Percentiles rank a stretch among this genome's conserved stretches.
These are phyloP conservation scores for Carabus problematicus DNA, from an alignment of 2,888 invertebrate species.

Conservation along the genomic window DNA sequence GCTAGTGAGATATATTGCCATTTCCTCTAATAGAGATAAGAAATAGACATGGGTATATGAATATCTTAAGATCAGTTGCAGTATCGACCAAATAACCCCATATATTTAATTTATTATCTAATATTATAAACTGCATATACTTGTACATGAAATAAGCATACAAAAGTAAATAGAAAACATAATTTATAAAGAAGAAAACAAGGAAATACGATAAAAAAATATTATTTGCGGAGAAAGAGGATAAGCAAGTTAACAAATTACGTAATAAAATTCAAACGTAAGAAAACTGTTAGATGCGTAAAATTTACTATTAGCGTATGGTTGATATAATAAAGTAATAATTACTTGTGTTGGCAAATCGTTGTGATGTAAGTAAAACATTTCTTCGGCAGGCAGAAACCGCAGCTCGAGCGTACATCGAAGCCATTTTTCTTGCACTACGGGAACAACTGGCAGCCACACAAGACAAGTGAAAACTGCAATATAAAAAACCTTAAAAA, in stretches of 20 bases:
- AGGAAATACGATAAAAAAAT: conserved; percentile 10
- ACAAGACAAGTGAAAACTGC: conserved; percentile 24
- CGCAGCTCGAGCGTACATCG: conserved; percentile 75
- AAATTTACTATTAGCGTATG: conserved; percentile 10
- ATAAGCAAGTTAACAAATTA: conserved; percentile 29
- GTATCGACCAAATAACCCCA: too few relatives aligned
- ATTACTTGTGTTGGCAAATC: conserved; percentile 73
- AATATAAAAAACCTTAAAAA: conserved; percentile 3
- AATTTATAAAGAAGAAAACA: too few relatives aligned
- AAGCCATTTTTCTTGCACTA: conserved; percentile 69
- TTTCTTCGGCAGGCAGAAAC: conserved; percentile 70
- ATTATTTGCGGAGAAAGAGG: conserved; percentile 22
- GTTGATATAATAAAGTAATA: conserved; percentile 44
- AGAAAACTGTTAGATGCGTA: background rate
- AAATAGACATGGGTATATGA: too few relatives aligned
- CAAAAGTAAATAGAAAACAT: too few relatives aligned
- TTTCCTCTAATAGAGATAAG: too few relatives aligned
- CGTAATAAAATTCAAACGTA: conserved; percentile 36
- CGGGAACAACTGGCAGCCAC: conserved; percentile 4
- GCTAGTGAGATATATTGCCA: too few relatives aligned
- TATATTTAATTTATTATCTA: too few relatives aligned
- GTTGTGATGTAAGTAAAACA: conserved; percentile 67
- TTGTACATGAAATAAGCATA: too few relatives aligned
- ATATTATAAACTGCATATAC: too few relatives aligned
- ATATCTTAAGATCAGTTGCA: too few relatives aligned